Evolutionary conservation across 2,888 invertebrate species (phyloP), one percentile per base, ranked within the genome.

Genomic region (Hydrotaea diabolus): DNA sequence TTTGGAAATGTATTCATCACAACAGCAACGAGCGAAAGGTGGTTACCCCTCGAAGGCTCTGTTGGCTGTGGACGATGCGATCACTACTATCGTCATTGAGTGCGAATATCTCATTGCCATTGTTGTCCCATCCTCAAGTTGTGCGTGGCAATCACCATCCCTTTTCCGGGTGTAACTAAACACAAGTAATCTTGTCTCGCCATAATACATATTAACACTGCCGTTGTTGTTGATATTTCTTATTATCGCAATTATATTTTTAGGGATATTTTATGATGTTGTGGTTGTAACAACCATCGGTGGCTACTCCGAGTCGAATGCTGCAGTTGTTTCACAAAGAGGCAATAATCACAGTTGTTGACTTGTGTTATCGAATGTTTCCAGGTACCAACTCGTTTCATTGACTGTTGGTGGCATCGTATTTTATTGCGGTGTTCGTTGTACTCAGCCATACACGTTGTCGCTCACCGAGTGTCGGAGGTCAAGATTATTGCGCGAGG

Each of bases 241-340:
- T 7, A n/a, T 2, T n/a, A n/a, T 31, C 31, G 3, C 7, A 4
- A 31, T 31, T 31, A 31, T 49, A 77, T 74, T 85, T 79, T 79
- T 66, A 85, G 82, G 69, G 82, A 46, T 69, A 74, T 82, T 85
- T 85, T 79, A 82, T 82, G 69, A 66, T 46, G 62, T 55, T 77
- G 75, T n/a, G 7, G 23, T 73, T 73, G 39, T 55, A 36, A 8
- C 46, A 69, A 15, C 3, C n/a, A n/a, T n/a, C n/a, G n/a, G n/a
- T n/a, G n/a, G n/a, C n/a, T n/a, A 66, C 39, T 66, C 66, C n/a
- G n/a, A n/a, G 66, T 39, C 4, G 19, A 69, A 3, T 59, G 8
- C 15, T 59, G 2, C 15, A 23, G 21, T 8, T 23, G 23, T 21
- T 15, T 17, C 31, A 31, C 31, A 72, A 72, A 21, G 46, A 59